A percentile compares a stretch with the other conserved stretches of the same genome.
These are phyloP conservation scores for Temnothorax ravouxi DNA, from an alignment of 2,888 invertebrate species.

Conservation along the genomic window DNA sequence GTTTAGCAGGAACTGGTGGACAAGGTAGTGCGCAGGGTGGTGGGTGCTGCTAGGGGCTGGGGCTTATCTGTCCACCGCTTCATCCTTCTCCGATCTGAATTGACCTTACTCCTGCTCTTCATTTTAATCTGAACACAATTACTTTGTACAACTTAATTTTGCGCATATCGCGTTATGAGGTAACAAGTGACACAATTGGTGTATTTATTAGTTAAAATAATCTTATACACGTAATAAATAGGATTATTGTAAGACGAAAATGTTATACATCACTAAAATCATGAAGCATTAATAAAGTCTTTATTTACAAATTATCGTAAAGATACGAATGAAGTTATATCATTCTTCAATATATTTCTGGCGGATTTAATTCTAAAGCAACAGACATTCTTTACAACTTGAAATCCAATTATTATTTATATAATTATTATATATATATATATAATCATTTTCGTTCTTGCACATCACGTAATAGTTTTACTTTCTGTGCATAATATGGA, in stretches of 20 bases:
- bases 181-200: slow-evolving; percentile 75
- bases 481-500: background rate
- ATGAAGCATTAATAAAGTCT: slow-evolving; percentile 74
- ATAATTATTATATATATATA: slow-evolving; percentile 25
- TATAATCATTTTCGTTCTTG: slow-evolving; percentile 43
- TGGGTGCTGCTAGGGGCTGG: slow-evolving; percentile 94
- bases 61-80: slow-evolving; percentile 83
- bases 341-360: slow-evolving; percentile 57
- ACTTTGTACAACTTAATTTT: slow-evolving; percentile 79
- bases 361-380: slow-evolving; percentile 52
- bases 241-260: slow-evolving; percentile 75
- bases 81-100: slow-evolving; percentile 83
- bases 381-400: slow-evolving; percentile 25
- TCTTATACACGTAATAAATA: slow-evolving; percentile 71
- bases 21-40: slow-evolving; percentile 94
- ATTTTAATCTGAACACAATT: slow-evolving; percentile 76
- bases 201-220: slow-evolving; percentile 76
- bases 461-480: slow-evolving; percentile 47
- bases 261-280: slow-evolving; percentile 73
- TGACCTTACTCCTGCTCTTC: slow-evolving; percentile 80
- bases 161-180: slow-evolving; percentile 71
- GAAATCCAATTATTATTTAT: slow-evolving; percentile 20
- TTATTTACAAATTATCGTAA: slow-evolving; percentile 74
- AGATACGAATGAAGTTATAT: slow-evolving; percentile 60
- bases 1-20: slow-evolving; percentile 92